Evolutionary conservation across 2,797 vertebrate species (phyloP).

Genomic region (Gymnoscopelus braueri): DNA sequence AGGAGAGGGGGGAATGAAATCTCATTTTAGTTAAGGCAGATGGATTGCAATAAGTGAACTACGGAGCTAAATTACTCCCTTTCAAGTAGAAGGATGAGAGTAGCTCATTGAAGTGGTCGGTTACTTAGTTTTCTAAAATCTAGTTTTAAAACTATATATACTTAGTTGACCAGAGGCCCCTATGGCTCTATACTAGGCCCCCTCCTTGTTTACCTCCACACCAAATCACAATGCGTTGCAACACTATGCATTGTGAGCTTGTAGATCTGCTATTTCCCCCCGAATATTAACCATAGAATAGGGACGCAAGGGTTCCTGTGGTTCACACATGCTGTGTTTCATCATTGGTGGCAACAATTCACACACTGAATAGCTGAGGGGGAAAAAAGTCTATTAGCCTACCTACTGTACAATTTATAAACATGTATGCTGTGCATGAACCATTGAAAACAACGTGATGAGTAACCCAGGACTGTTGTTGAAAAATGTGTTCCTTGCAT

Average conservation of each 20-base stretch:
- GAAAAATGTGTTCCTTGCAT: slow-evolving; percentile 25
- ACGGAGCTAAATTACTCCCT: slow-evolving; percentile 57
- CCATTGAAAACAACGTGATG: slow-evolving; percentile 22
- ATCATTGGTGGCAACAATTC: background rate
- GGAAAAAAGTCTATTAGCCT: slow-evolving; percentile 3
- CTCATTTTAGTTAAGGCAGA: slow-evolving; percentile 55
- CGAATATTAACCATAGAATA: too few relatives aligned
- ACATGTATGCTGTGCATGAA: slow-evolving; percentile 18
- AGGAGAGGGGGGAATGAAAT: slow-evolving; percentile 59
- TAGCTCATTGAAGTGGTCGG: slow-evolving; percentile 44
- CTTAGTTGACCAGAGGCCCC: too few relatives aligned
- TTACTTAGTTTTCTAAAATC: slow-evolving; percentile 32
- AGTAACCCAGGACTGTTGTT: slow-evolving; percentile 29
- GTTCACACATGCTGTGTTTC: slow-evolving; percentile 14
- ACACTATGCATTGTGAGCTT: too few relatives aligned
- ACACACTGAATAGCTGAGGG: background rate
- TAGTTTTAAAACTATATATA: slow-evolving; percentile 3
- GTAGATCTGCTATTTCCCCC: too few relatives aligned
- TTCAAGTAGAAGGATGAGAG: slow-evolving; percentile 31
- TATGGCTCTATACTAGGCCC: too few relatives aligned
- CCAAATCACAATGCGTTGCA: too few relatives aligned
- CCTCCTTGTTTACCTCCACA: too few relatives aligned
- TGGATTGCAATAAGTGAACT: slow-evolving; percentile 45
- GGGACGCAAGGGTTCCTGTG: too few relatives aligned
- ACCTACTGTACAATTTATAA: background rate